Evolutionary conservation across 2,113 vertebrate species (phyloP).

Genomic region (Tringa solitaria): DNA sequence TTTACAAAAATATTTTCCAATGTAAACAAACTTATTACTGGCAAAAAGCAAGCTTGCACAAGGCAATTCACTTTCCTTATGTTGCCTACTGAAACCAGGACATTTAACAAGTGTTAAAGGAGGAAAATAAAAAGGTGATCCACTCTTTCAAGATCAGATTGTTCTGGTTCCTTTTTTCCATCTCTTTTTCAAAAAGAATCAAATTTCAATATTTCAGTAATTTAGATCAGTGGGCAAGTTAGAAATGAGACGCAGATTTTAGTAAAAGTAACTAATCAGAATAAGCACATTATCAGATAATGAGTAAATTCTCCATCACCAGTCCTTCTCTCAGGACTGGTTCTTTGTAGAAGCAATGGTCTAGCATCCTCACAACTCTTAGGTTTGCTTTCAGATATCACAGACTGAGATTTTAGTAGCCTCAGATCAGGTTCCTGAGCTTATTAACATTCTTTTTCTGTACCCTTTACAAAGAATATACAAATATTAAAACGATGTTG

Average conservation of each 20-base stretch:
- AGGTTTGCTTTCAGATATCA: neutral
- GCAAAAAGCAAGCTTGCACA: neutral
- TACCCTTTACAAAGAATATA: neutral
- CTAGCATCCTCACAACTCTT: neutral
- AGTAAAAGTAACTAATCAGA: neutral
- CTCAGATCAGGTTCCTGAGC: neutral
- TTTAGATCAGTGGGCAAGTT: neutral
- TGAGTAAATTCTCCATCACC: neutral
- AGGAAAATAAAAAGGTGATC: neutral
- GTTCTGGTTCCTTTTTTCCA: neutral
- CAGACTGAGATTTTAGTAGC: neutral
- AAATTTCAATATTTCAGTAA: neutral
- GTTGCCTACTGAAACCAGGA: accelerated
- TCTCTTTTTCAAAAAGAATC: neutral
- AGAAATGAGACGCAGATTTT: neutral
- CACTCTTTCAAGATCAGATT: neutral
- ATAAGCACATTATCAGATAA: neutral
- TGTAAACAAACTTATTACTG: neutral
- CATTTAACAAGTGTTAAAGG: neutral
- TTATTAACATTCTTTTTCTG: neutral
- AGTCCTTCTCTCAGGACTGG: neutral
- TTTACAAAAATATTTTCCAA: neutral
- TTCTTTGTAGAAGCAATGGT: neutral
- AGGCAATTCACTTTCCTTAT: neutral
- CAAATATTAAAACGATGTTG: neutral